These are phyloP conservation scores for Watsonalla binaria DNA, from an alignment of 2,888 invertebrate genomes.

Conservation along the genomic window DNA sequence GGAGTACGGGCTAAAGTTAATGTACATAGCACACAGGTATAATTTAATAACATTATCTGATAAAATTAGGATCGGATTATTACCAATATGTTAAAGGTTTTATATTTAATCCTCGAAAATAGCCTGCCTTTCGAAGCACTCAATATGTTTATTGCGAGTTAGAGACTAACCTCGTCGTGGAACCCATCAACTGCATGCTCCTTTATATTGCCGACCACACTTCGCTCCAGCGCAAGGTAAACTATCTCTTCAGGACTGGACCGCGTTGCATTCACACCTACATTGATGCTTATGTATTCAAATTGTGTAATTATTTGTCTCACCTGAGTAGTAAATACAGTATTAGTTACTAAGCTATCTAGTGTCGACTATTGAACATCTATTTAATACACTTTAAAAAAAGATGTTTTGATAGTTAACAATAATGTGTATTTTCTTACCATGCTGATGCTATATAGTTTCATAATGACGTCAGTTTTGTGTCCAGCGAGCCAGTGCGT, in stretches of 20 bases:
- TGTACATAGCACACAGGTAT: too few relatives aligned
- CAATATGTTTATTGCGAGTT: too few relatives aligned
- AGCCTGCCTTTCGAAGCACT: too few relatives aligned
- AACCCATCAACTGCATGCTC: constrained; percentile 48
- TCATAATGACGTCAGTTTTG: constrained; percentile 45
- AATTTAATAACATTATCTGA: too few relatives aligned
- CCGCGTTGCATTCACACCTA: constrained; percentile 22
- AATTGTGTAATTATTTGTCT: constrained; percentile 64
- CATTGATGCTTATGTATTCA: constrained; percentile 46
- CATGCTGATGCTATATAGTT: constrained; percentile 45
- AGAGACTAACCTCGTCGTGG: constrained; percentile 46
- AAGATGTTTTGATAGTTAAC: neutral
- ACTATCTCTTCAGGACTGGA: constrained; percentile 54
- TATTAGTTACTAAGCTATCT: neutral
- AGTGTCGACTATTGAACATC: too few relatives aligned
- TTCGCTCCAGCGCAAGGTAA: constrained; percentile 49
- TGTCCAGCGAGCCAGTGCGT: constrained; percentile 54
- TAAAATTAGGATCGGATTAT: too few relatives aligned
- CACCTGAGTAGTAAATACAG: constrained; percentile 36
- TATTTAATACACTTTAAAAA: too few relatives aligned
- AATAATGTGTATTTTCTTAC: constrained; percentile 28
- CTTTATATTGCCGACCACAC: constrained; percentile 47
- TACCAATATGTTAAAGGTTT: too few relatives aligned
- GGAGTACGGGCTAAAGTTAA: too few relatives aligned
- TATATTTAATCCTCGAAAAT: too few relatives aligned